phyloP scores from a whole-genome alignment of 2,888 invertebrate genomes.

The Ditylenchus weischeri region DNA sequence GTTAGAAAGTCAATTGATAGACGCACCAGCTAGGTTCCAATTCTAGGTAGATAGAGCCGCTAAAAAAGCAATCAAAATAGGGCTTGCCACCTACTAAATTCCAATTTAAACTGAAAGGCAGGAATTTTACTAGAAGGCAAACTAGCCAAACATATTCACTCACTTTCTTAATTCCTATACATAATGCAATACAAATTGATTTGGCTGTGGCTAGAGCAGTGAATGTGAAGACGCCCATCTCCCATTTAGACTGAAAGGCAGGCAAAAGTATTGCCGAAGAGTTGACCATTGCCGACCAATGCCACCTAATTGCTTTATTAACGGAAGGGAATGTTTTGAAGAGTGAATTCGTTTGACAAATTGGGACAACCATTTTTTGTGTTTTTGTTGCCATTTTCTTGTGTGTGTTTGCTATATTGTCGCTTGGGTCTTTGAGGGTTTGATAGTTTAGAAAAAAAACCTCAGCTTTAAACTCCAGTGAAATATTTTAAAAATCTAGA shows the following conservation, averaged over 20 bases:
- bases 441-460: too few relatives aligned
- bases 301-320: too few relatives aligned
- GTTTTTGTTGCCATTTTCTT: too few relatives aligned
- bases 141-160: not conserved
- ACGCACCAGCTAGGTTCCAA: not conserved
- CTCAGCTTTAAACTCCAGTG: too few relatives aligned
- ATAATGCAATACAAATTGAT: conserved; percentile 8
- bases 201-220: not conserved
- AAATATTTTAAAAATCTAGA: too few relatives aligned
- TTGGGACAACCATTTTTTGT: not conserved
- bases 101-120: conserved; percentile 4
- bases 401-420: too few relatives aligned
- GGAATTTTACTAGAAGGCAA: not conserved
- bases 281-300: not conserved
- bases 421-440: too few relatives aligned
- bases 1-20: too few relatives aligned
- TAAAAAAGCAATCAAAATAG: not conserved
- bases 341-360: not conserved
- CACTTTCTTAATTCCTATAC: conserved; percentile 2
- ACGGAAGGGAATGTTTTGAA: not conserved
- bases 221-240: not conserved
- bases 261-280: not conserved
- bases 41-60: not conserved
- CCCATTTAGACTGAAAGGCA: too few relatives aligned
- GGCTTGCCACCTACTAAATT: not conserved